Percentiles rank a stretch among this genome's conserved stretches.
These are phyloP conservation scores for Anableps anableps DNA, from an alignment of 2,797 vertebrate species.

Conservation along the genomic window DNA sequence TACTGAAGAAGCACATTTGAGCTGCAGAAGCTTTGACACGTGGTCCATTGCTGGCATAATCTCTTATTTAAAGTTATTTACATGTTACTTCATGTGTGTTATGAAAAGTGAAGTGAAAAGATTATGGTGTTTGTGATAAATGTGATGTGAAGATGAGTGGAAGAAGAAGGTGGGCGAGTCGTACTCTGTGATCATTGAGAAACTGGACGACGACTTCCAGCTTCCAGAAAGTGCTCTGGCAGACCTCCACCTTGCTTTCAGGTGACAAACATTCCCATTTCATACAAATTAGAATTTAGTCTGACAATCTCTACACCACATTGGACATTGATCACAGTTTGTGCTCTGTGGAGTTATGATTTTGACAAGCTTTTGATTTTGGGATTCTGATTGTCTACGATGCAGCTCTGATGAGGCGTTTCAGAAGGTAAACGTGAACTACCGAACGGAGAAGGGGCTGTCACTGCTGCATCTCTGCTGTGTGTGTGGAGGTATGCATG, in stretches of 20 bases:
- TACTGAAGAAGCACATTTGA: not conserved
- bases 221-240: slow-evolving; percentile 87
- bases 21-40: not conserved
- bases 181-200: slow-evolving; percentile 87
- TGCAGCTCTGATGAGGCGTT: slow-evolving; percentile 94
- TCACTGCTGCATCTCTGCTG: slow-evolving; percentile 96
- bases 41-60: not conserved
- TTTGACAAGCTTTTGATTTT: slow-evolving; percentile 35
- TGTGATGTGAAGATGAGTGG: slow-evolving; percentile 89
- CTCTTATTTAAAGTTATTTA: not conserved
- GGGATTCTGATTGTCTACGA: slow-evolving; percentile 14
- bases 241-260: slow-evolving; percentile 90
- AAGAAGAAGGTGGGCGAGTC: slow-evolving; percentile 98
- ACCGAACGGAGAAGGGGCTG: slow-evolving; percentile 90
- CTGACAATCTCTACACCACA: not conserved
- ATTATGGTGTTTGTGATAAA: slow-evolving; percentile 23
- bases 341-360: slow-evolving; percentile 14
- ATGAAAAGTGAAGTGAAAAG: not conserved
- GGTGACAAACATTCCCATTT: slow-evolving; percentile 76
- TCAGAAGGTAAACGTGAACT: slow-evolving; percentile 93
- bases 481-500: slow-evolving; percentile 87
- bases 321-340: not conserved
- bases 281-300: not conserved
- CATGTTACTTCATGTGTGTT: not conserved
- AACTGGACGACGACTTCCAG: slow-evolving; percentile 89